These are phyloP conservation scores for Scomber japonicus DNA, from an alignment of 2,113 vertebrate species.

Conservation along the genomic window DNA sequence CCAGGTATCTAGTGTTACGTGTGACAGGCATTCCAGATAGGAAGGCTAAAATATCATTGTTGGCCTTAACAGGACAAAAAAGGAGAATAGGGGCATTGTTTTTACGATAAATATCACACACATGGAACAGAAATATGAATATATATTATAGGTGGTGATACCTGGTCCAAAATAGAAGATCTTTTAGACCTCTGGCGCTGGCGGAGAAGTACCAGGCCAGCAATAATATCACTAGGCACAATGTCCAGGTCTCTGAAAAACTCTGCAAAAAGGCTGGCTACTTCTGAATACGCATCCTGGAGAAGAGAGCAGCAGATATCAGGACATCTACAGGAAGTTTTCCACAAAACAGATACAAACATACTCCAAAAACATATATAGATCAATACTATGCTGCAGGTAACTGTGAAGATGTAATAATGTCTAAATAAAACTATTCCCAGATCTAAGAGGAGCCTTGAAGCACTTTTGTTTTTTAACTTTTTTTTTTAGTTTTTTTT, in stretches of 20 bases:
- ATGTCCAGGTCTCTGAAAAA: constrained; percentile 99
- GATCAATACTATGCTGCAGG: no score
- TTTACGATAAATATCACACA: not conserved
- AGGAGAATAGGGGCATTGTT: constrained; percentile 19
- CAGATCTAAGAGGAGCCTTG: no score
- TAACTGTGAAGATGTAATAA: no score
- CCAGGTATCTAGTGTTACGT: constrained; percentile 96
- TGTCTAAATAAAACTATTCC: no score
- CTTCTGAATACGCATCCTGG: constrained; percentile 98
- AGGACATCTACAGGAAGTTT: not conserved
- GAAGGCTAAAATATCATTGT: constrained; percentile 98
- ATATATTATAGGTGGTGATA: constrained; percentile 35
- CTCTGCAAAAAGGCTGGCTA: constrained; percentile 98
- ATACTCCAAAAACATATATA: no score
- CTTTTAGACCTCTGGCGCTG: constrained; percentile 96
- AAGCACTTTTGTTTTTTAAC: no score
- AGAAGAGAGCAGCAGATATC: constrained; percentile 29
- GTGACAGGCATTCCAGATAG: constrained; percentile 98
- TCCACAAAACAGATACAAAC: not conserved
- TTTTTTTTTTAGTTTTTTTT: no score
- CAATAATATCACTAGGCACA: constrained; percentile 98
- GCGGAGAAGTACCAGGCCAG: constrained; percentile 94
- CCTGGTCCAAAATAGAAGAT: constrained; percentile 88
- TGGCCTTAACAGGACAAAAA: constrained; percentile 85
- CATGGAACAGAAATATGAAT: not conserved